A percentile compares a stretch with the other conserved stretches of the same genome.
phyloP scores from a whole-genome alignment of 1,140 invertebrate species.

The Drosophila lacteicornis region DNA sequence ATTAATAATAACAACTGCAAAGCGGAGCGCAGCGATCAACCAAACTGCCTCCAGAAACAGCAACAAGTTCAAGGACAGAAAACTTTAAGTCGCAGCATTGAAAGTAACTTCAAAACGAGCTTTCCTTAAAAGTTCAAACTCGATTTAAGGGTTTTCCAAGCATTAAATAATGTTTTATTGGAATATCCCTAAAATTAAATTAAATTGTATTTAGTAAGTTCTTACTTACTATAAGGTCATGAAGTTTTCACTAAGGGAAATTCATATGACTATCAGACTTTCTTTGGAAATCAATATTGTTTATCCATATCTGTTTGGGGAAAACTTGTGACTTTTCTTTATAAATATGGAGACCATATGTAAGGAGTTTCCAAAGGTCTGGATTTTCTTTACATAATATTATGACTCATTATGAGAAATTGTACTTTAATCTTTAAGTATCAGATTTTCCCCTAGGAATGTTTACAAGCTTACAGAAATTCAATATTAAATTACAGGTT shows the following conservation, averaged over 20 bases:
- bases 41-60: constrained; percentile 16
- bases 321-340: not conserved
- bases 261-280: not conserved
- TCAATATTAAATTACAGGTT: too few species aligned
- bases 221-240: too few species aligned
- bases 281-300: not conserved
- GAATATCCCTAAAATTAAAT: not conserved
- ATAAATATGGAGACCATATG: not conserved
- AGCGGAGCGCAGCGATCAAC: constrained; percentile 21
- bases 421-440: too few species aligned
- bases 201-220: too few species aligned
- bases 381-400: not conserved
- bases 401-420: not conserved
- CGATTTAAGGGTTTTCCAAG: not conserved
- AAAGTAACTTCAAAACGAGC: constrained; percentile 7
- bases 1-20: constrained; percentile 63
- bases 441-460: too few species aligned
- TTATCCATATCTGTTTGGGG: not conserved
- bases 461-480: too few species aligned
- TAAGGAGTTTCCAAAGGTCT: not conserved
- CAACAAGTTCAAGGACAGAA: constrained; percentile 65
- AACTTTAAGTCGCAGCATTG: constrained; percentile 4
- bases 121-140: not conserved
- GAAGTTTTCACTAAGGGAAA: not conserved
- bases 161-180: not conserved